phyloP scores from a whole-genome alignment of 2,888 invertebrate species.

The Molanna angustata region DNA sequence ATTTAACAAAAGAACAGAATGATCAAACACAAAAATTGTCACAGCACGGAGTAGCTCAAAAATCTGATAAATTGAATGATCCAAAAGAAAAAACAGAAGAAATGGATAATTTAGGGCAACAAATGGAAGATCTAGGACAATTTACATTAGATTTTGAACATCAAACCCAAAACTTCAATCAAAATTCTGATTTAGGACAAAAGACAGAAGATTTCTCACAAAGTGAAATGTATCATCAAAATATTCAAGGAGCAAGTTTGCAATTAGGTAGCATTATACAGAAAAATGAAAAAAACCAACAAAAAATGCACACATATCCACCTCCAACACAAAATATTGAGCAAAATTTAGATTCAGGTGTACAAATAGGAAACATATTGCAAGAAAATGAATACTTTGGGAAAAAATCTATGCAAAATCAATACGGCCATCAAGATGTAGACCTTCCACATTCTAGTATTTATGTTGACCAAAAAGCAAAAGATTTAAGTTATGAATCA shows the following conservation, averaged over 20 bases:
- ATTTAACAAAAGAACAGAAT: too few relatives aligned
- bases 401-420: conserved; percentile 9
- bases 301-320: not conserved
- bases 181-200: conserved; percentile 32
- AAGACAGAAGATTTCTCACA: conserved; percentile 27
- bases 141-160: conserved; percentile 33
- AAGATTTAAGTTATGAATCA: too few relatives aligned
- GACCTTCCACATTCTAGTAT: not conserved
- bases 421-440: conserved; percentile 1
- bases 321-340: not conserved
- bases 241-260: not conserved
- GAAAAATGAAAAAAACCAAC: not conserved
- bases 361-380: conserved; percentile 2
- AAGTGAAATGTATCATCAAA: conserved; percentile 12
- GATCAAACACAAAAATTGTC: too few relatives aligned
- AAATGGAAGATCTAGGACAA: conserved; percentile 33
- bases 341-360: not conserved
- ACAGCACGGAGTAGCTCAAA: too few relatives aligned
- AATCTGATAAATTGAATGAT: too few relatives aligned
- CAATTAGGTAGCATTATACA: not conserved
- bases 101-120: conserved; percentile 27
- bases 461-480: not conserved
- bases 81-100: too few relatives aligned
- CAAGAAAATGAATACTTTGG: conserved; percentile 13
- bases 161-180: conserved; percentile 4